Percentiles rank a stretch among this genome's conserved stretches.
phyloP scores from a whole-genome alignment of 2,888 invertebrate genomes.

The Linnaemya tessellans region DNA sequence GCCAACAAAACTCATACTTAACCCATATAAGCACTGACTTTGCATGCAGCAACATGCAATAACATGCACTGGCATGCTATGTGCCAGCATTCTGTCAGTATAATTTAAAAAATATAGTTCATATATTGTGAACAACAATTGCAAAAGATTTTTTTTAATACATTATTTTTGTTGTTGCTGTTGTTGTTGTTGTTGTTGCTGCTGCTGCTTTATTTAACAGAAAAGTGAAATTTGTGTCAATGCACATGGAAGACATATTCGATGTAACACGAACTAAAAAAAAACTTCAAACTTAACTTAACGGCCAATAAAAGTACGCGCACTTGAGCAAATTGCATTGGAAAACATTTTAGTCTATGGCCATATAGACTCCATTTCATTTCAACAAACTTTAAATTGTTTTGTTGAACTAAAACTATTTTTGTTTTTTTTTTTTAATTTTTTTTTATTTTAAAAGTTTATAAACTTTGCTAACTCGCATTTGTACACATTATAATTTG shows the following conservation, averaged over 20 bases:
- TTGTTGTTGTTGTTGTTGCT: no score
- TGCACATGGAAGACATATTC: constrained; percentile 35
- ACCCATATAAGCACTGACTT: not conserved
- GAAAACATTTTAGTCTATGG: not conserved
- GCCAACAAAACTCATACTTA: not conserved
- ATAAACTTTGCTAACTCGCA: not conserved
- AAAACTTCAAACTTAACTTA: not conserved
- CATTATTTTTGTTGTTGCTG: not conserved
- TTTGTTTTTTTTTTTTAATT: no score
- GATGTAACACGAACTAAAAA: not conserved
- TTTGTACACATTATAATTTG: not conserved
- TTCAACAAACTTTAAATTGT: not conserved
- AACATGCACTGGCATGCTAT: not conserved
- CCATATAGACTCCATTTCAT: not conserved
- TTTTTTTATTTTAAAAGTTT: constrained; percentile 11
- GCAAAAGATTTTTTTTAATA: not conserved
- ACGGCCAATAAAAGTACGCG: constrained; percentile 2
- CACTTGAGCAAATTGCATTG: constrained; percentile 5
- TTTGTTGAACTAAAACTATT: not conserved
- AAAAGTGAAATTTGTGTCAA: constrained; percentile 58
- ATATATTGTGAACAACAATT: not conserved
- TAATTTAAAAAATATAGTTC: not conserved
- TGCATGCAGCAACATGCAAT: constrained; percentile 2
- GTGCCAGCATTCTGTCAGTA: constrained; percentile 4
- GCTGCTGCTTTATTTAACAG: not conserved